phyloP scores from a whole-genome alignment of 2,113 vertebrate species.

The Saccopteryx bilineata region DNA sequence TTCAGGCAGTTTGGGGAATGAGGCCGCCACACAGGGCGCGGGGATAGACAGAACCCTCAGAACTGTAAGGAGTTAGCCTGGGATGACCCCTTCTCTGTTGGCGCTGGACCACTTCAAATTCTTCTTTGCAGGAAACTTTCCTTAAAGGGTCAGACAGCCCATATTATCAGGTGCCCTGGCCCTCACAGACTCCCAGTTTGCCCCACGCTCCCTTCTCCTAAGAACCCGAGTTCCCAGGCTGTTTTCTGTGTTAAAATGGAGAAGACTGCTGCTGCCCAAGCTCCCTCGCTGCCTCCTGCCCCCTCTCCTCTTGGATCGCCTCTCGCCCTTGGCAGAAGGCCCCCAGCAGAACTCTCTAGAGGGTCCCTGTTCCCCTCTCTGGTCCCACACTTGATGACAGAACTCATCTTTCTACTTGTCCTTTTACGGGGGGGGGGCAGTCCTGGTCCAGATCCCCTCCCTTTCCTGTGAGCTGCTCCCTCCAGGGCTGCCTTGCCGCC shows the following conservation, averaged over 20 bases:
- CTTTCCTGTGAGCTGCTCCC: neutral
- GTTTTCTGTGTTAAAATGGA: neutral
- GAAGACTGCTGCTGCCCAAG: neutral
- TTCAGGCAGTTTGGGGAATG: neutral
- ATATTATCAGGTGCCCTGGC: neutral
- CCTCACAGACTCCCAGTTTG: neutral
- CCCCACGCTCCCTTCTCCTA: neutral
- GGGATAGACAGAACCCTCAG: neutral
- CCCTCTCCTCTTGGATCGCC: neutral
- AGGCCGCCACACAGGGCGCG: too few species aligned
- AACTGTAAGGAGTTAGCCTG: fast-evolving
- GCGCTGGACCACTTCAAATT: too few species aligned
- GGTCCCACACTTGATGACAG: neutral
- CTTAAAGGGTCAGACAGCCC: neutral
- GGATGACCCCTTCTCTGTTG: neutral
- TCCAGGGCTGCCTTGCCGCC: fast-evolving
- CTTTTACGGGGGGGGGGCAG: too few species aligned
- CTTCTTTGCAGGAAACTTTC: neutral
- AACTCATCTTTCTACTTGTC: fast-evolving
- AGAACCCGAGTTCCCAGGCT: neutral
- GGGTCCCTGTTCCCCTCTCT: neutral
- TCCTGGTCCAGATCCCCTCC: neutral
- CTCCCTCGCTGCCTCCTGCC: fast-evolving
- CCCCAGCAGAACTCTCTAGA: neutral
- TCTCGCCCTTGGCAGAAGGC: neutral